Percentiles rank a stretch among this genome's conserved stretches.
These are phyloP conservation scores for Drosophila tristis DNA, from an alignment of 1,140 invertebrate species.

Conservation along the genomic window DNA sequence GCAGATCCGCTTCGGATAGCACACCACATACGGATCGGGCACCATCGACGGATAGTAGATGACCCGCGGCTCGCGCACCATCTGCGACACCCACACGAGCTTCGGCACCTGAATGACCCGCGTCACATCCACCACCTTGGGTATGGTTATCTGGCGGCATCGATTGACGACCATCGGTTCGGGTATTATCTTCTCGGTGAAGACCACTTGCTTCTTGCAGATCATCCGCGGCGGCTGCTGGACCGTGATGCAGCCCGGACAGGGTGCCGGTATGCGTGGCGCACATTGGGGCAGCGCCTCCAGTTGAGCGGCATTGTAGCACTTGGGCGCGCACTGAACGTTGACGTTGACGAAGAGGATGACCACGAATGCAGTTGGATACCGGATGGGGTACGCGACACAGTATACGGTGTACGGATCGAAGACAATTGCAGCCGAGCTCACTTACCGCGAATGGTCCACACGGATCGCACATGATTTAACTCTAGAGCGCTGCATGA, in stretches of 20 bases:
- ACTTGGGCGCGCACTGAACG: conserved; percentile 70
- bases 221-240: conserved; percentile 79
- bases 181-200: conserved; percentile 71
- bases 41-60: conserved; percentile 81
- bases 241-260: conserved; percentile 74
- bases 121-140: conserved; percentile 74
- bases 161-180: conserved; percentile 80
- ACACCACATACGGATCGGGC: conserved; percentile 79
- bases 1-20: conserved; percentile 76
- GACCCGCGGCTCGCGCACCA: conserved; percentile 75
- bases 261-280: conserved; percentile 71
- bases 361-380: neutral
- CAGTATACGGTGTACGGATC: neutral
- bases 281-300: conserved; percentile 77
- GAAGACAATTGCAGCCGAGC: no score
- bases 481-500: conserved; percentile 38
- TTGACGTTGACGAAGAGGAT: no score
- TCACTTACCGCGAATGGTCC: conserved; percentile 76
- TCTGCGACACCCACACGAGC: conserved; percentile 78
- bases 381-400: neutral
- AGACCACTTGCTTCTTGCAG: conserved; percentile 76
- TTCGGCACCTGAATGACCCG: conserved; percentile 77
- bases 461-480: conserved; percentile 74
- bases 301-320: conserved; percentile 72
- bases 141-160: conserved; percentile 75